phyloP scores from a whole-genome alignment of 2,888 invertebrate genomes.

The Oscheius sp. region DNA sequence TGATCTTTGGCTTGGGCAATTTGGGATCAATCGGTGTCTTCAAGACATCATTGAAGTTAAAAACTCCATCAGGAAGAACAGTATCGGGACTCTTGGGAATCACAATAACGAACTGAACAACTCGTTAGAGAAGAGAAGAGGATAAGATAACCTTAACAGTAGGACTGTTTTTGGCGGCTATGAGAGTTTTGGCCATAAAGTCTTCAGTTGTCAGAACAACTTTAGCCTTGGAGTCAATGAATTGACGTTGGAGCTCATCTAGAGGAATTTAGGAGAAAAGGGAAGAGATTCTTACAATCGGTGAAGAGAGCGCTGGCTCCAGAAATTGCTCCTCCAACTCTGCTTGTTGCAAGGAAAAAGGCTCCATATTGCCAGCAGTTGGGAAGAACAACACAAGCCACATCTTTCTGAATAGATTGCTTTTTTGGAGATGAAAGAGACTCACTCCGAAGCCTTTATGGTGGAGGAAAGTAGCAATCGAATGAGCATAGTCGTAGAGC shows the following conservation, averaged over 20 bases:
- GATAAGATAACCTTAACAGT: conserved; percentile 40
- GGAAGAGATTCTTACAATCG: conserved; percentile 44
- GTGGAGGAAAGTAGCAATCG: conserved; percentile 44
- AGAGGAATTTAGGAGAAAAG: conserved; percentile 9
- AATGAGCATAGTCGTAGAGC: conserved; percentile 36
- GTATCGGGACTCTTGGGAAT: conserved; percentile 39
- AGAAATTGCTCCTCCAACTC: conserved; percentile 49
- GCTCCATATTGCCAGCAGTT: conserved; percentile 51
- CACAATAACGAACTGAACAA: conserved; percentile 39
- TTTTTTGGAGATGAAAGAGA: neutral
- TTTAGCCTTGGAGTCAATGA: conserved; percentile 55
- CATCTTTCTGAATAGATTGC: conserved; percentile 36
- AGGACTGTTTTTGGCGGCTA: conserved; percentile 50
- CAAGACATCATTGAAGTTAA: conserved; percentile 48
- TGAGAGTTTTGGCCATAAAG: conserved; percentile 55
- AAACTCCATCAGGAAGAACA: conserved; percentile 36
- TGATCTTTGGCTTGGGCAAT: conserved; percentile 40
- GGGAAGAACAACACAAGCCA: conserved; percentile 47
- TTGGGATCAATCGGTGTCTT: conserved; percentile 35
- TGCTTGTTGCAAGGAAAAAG: conserved; percentile 49
- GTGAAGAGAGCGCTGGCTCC: conserved; percentile 61
- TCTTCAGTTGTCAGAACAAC: conserved; percentile 57
- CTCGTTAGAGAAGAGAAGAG: neutral
- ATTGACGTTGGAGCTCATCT: conserved; percentile 63
- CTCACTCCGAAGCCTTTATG: conserved; percentile 42